Base-by-base conservation (phyloP, 2,888 invertebrate genomes). In the Steromphala cineraria region DNA sequence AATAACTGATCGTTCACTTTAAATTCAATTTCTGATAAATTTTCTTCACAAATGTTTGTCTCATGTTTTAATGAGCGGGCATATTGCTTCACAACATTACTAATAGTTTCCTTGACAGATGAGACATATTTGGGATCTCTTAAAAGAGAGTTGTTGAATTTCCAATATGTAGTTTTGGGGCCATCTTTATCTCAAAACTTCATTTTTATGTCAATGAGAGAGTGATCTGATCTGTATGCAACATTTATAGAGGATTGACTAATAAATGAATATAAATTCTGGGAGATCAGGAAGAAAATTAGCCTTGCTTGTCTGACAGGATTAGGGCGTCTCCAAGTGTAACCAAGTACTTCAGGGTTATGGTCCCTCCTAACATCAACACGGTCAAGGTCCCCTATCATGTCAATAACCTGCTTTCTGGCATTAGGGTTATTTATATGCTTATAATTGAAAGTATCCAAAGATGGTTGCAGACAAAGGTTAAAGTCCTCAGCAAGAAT, bases 141-240 rank as follows among this genome's bases (percentile, higher is more conserved):
- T 40, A 81, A 46, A 13, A 80, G 53, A 4, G 67, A 76, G 46
- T 36, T 80, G 53, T 80, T 80, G n/a, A 80, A 80, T 76, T 76
- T 76, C 80, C 80, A 81, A 67, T 67, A 71, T 81, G 24, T 53
- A 0, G 7, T n/a, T 28, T 62, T 46, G 21, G 46, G 15, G 13
- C 62, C 56, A 40, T 75, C 24, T 17, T 80, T 31, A n/a, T n/a
- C n/a, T n/a, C n/a, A n/a, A n/a, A n/a, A n/a, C n/a, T n/a, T n/a
- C 19, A 80, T 17, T 24, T 19, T 15, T 31, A 80, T 21, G 17
- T 55, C 36, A 28, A 80, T 80, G 28, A 28, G 13, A 1, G 67
- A 80, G 21, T 80, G 76, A 36, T 80, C 76, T 31, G 78, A 53
- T 55, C 75, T 52, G 36, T 81, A 81, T n/a, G 78, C 55, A 53